Evolutionary conservation across 2,888 invertebrate genomes (phyloP), one percentile per base, ranked within the genome.

Genomic region (Petrophora chlorosata): DNA sequence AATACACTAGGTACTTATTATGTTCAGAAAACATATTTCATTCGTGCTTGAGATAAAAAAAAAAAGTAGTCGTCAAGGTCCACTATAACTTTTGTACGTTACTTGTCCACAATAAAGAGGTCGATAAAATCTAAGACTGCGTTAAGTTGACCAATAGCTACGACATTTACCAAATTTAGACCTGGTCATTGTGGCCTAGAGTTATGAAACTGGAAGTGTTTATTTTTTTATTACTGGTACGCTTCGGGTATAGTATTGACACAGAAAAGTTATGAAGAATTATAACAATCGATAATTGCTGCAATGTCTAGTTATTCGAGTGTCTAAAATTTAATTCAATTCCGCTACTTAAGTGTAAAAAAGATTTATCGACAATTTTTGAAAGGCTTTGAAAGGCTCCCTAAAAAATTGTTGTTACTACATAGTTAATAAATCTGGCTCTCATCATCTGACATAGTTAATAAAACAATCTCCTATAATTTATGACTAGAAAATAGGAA

Each of bases 61-160:
- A 45, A 50, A 45, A 39, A 44, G 39, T 35, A 41, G 46, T 48
- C 19, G 29, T 45, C 59, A 56, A 59, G 59, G 59, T 52, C 34
- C 40, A 38, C 45, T 28, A 35, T 52, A 40, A 39, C 33, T 52
- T 36, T 15, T 35, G 40, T 44, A 23, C 53, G 50, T 52, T 45
- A 59, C 56, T 44, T 53, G 59, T 44, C 47, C 48, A 51, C 42
- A 56, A 61, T 57, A 60, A 51, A 51, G 53, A 43, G 32, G 16
- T 23, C 38, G 63, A 66, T 68, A 59, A 64, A 36, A 69, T 68
- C 68, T 53, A 29, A 56, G 49, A 53, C 60, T 36, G 28, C 35
- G 40, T 60, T 38, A 23, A 34, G 41, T 59, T 70, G 67, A 63
- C 67, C 69, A 70, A 70, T 54, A 41, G 45, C 22, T 23, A 26